Percentiles rank a stretch among this genome's conserved stretches.
Conservation (phyloP, 2,113 vertebrate genomes). For the Zapus hudsonius region DNA sequence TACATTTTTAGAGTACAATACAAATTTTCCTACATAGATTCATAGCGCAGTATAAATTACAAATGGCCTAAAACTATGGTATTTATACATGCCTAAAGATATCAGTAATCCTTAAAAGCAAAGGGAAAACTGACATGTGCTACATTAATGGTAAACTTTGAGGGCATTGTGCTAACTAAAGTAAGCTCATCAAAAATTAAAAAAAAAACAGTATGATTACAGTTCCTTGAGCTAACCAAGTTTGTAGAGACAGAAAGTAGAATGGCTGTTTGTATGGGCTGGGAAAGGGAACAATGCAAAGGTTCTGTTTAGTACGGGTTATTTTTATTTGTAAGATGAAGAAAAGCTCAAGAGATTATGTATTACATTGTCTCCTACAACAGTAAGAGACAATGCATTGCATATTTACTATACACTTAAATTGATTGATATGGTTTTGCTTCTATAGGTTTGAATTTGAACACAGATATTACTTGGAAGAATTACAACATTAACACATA, state of each 20-base stretch:
- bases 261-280: background rate
- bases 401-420: background rate
- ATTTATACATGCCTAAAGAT: too few species aligned
- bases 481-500: background rate
- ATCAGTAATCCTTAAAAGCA: background rate
- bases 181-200: background rate
- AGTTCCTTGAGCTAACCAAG: too few species aligned
- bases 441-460: background rate
- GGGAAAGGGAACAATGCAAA: background rate
- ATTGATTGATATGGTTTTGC: background rate
- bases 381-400: too few species aligned
- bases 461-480: background rate
- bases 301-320: background rate
- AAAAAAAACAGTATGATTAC: background rate
- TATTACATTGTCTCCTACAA: too few species aligned
- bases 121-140: background rate
- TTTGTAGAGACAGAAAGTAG: background rate
- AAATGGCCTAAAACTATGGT: too few species aligned
- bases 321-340: background rate
- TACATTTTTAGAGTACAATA: too few species aligned
- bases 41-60: too few species aligned
- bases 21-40: too few species aligned
- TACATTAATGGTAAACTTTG: background rate
- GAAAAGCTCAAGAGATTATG: too few species aligned
- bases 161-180: background rate